These are phyloP conservation scores for Ellobius talpinus DNA, from an alignment of 2,113 vertebrate species.

Conservation along the genomic window DNA sequence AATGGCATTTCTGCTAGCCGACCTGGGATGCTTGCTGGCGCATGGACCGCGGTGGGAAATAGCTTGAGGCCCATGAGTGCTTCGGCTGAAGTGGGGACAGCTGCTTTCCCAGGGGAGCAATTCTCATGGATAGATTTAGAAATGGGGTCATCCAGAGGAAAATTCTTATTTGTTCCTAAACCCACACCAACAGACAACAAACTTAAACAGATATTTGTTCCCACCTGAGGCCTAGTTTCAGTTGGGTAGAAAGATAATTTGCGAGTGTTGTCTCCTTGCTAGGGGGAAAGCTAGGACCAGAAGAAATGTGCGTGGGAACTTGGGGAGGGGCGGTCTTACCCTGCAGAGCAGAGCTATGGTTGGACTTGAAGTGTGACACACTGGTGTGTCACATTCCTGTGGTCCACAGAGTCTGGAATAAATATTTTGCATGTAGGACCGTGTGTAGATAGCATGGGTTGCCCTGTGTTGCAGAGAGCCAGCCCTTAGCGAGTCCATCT, in stretches of 20 bases:
- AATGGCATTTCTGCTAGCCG: conserved; percentile 67
- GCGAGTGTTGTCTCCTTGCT: not conserved
- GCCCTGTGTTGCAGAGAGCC: not conserved
- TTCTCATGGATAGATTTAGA: conserved; percentile 46
- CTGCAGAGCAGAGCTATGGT: conserved; percentile 6
- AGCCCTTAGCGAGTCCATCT: not conserved
- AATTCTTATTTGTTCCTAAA: conserved; percentile 1
- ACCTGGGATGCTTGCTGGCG: conserved; percentile 53
- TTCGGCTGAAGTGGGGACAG: conserved; percentile 40
- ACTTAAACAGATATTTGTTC: not conserved
- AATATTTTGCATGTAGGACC: not conserved
- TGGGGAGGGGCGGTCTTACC: not conserved
- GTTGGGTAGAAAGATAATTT: conserved; percentile 12
- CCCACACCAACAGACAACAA: not conserved
- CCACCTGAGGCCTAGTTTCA: conserved; percentile 19
- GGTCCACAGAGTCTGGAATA: not conserved
- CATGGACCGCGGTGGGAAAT: not conserved
- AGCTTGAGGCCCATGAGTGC: not conserved
- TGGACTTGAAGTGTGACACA: not conserved
- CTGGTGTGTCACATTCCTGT: not conserved
- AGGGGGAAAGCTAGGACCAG: not conserved
- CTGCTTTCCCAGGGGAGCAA: conserved; percentile 62
- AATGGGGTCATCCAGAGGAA: not conserved
- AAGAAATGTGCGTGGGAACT: not conserved
- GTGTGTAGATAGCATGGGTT: not conserved